Conservation (phyloP, 2,888 invertebrate species). For the Lapara coniferarum region DNA sequence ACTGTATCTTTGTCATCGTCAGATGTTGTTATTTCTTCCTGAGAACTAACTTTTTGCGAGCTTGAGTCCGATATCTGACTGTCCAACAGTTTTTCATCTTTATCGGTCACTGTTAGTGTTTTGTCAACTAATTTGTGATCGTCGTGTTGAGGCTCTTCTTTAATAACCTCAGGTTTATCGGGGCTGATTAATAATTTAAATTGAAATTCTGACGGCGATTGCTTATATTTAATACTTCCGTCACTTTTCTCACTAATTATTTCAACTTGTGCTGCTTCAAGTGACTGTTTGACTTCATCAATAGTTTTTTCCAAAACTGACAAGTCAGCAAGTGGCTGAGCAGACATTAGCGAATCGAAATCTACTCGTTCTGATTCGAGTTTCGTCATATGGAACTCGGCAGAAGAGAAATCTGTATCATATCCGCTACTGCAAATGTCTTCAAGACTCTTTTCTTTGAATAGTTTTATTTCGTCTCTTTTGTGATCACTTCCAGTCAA, state of each 20-base stretch:
- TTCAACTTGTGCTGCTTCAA: constrained; percentile 88
- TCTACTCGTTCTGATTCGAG: constrained; percentile 79
- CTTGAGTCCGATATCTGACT: constrained; percentile 72
- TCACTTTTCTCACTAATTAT: constrained; percentile 86
- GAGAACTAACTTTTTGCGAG: constrained; percentile 71
- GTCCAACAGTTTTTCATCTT: constrained; percentile 54
- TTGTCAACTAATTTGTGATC: constrained; percentile 59
- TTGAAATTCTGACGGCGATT: constrained; percentile 89
- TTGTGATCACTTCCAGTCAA: constrained; percentile 75
- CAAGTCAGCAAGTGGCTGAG: constrained; percentile 79
- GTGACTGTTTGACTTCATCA: constrained; percentile 88
- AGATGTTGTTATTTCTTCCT: constrained; percentile 77
- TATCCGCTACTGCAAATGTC: constrained; percentile 88
- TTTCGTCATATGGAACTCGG: constrained; percentile 84
- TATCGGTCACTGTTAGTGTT: constrained; percentile 46
- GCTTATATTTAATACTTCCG: constrained; percentile 86
- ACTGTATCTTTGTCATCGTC: constrained; percentile 82
- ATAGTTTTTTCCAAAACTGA: constrained; percentile 87
- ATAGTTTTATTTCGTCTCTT: constrained; percentile 73
- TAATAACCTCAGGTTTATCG: constrained; percentile 83
- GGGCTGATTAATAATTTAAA: constrained; percentile 85
- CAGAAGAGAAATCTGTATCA: constrained; percentile 86
- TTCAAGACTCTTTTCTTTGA: constrained; percentile 83
- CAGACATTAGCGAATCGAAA: constrained; percentile 78
- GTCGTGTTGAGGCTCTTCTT: constrained; percentile 82